Conservation (phyloP, 2,797 vertebrate species). For the Sibirionetta formosa region DNA sequence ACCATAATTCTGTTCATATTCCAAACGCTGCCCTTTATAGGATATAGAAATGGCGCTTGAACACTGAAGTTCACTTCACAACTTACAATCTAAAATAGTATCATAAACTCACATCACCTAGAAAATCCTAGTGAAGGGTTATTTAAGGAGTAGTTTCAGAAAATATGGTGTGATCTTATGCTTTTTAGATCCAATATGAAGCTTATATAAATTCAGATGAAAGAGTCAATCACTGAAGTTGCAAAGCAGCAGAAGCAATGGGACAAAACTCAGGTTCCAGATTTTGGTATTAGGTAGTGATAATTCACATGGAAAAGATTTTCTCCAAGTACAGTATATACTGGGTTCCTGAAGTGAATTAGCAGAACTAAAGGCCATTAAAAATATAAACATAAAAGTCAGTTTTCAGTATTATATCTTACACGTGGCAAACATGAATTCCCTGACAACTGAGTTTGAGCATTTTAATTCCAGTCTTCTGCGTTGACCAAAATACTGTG, state of each 20-base stretch:
- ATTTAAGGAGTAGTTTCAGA: conserved; percentile 43
- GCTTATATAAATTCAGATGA: neutral
- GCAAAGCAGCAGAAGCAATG: neutral
- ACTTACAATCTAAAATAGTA: conserved; percentile 3
- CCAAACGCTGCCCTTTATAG: conserved; percentile 65
- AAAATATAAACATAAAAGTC: neutral
- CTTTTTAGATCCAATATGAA: conserved; percentile 9
- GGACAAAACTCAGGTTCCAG: neutral
- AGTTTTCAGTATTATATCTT: neutral
- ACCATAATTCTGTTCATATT: conserved; percentile 73
- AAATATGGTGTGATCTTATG: neutral
- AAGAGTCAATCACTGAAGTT: neutral
- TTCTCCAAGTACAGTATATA: neutral
- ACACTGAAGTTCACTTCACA: conserved; percentile 1
- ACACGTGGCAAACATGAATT: neutral
- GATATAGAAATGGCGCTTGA: conserved; percentile 37
- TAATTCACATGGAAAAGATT: neutral
- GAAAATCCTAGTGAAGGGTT: neutral
- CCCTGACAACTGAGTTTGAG: neutral
- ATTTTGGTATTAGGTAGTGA: neutral
- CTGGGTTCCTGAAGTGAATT: neutral
- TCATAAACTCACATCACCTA: neutral
- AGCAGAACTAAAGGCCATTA: neutral
- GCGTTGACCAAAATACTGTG: neutral
- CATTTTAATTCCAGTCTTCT: neutral